phyloP scores from a whole-genome alignment of 1,140 invertebrate species.

The Platorchestia sp. region DNA sequence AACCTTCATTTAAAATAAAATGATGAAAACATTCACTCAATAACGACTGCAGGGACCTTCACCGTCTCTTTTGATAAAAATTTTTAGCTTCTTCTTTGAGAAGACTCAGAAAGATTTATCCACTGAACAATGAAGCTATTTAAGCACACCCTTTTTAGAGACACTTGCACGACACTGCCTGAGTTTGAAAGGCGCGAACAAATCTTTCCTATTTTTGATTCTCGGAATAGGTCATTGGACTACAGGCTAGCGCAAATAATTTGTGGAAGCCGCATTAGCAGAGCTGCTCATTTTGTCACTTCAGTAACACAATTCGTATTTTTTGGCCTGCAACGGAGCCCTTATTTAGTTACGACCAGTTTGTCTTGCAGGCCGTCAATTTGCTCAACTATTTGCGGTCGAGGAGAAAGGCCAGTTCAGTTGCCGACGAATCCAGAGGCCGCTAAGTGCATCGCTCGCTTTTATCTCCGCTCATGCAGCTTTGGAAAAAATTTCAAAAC shows the following conservation, averaged over 20 bases:
- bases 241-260: not conserved
- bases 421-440: not conserved
- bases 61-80: not conserved
- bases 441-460: not conserved
- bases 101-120: not conserved
- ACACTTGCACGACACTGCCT: not conserved
- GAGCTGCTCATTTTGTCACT: not conserved
- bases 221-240: not conserved
- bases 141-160: not conserved
- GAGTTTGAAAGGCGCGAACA: not conserved
- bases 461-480: too few relatives aligned
- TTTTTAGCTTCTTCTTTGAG: not conserved
- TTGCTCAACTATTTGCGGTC: not conserved
- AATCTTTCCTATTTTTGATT: not conserved
- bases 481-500: too few relatives aligned
- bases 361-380: not conserved
- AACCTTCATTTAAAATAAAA: not conserved
- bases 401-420: not conserved
- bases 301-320: not conserved
- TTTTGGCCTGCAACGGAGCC: not conserved
- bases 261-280: not conserved
- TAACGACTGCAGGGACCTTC: not conserved
- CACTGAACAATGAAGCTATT: not conserved
- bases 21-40: not conserved
- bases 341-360: slow-evolving; percentile 8